Evolutionary conservation across 2,888 invertebrate genomes (phyloP).

Genomic region (Petrolisthes manimaculis): DNA sequence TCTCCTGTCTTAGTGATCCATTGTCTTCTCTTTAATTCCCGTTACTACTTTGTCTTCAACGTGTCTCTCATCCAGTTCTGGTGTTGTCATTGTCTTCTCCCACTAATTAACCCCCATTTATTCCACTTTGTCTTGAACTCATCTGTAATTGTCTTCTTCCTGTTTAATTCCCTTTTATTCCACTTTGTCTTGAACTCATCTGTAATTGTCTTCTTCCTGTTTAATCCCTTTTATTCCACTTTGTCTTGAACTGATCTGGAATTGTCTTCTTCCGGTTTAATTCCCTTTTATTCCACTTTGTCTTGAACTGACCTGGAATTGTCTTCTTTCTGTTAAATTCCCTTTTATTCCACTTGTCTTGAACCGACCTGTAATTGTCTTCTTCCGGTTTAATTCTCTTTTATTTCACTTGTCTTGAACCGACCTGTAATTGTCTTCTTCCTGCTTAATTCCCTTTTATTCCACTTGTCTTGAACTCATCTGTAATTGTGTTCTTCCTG

Average conservation of each 20-base stretch:
- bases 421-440: no score
- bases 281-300: no score
- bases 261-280: background rate
- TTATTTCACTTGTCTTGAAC: background rate
- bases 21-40: no score
- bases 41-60: no score
- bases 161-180: background rate
- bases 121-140: background rate
- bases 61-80: no score
- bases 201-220: background rate
- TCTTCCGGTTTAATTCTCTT: background rate
- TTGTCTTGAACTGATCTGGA: background rate
- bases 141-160: background rate
- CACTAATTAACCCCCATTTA: no score
- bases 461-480: background rate
- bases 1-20: no score
- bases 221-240: background rate
- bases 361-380: background rate
- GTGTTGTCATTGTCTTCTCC: no score
- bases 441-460: background rate
- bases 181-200: background rate
- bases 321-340: no score
- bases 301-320: no score
- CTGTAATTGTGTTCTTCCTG: background rate
- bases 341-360: background rate